Evolutionary conservation across 2,888 invertebrate genomes (phyloP).

Genomic region (Aethes cnicana): DNA sequence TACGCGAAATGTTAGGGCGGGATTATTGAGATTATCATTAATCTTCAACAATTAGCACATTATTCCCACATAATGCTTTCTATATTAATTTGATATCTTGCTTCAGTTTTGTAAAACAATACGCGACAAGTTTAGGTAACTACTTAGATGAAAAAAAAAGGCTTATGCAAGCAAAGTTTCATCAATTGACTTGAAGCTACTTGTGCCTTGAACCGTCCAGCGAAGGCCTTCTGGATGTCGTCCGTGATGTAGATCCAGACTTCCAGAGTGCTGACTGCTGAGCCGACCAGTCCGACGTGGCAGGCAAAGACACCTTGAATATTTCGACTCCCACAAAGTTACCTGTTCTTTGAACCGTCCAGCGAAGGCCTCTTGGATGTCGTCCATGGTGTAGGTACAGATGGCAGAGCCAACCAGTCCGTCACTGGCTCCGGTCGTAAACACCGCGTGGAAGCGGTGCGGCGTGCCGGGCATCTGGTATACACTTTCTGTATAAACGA

Average conservation of each 20-base stretch:
- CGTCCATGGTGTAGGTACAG: constrained; percentile 85
- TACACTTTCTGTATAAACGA: constrained; percentile 81
- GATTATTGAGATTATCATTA: neutral
- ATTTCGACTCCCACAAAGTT: too few species aligned
- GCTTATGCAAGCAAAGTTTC: too few species aligned
- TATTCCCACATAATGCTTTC: too few species aligned
- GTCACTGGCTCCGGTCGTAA: constrained; percentile 85
- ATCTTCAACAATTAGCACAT: too few species aligned
- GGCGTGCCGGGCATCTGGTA: constrained; percentile 85
- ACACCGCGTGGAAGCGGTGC: constrained; percentile 85
- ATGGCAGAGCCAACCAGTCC: constrained; percentile 87
- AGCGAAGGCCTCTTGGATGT: constrained; percentile 85
- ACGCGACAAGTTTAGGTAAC: too few species aligned
- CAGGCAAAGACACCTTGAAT: too few species aligned
- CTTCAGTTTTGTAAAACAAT: too few species aligned
- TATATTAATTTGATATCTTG: too few species aligned
- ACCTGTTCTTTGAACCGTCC: constrained; percentile 87
- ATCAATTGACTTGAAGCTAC: too few species aligned
- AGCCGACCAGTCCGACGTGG: constrained; percentile 86
- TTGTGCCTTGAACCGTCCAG: constrained; percentile 87
- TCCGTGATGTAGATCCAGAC: constrained; percentile 85
- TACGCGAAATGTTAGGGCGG: neutral
- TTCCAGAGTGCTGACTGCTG: too few species aligned
- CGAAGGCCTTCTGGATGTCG: constrained; percentile 85
- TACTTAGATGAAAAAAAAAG: too few species aligned